Evolutionary conservation across 2,888 invertebrate species (phyloP).

Genomic region (Meteorus colon): DNA sequence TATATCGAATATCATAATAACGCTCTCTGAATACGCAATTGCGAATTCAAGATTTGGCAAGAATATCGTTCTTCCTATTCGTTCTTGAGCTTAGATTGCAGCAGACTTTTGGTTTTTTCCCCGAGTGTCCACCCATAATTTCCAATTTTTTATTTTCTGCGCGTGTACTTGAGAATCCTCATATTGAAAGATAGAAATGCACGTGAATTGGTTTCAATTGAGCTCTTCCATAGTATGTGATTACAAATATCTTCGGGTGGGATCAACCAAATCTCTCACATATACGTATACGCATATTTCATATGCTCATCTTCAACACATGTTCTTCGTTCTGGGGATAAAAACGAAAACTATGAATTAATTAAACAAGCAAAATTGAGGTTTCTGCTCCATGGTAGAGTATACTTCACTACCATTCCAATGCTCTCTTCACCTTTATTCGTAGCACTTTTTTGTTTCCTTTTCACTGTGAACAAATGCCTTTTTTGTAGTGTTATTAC

Average conservation of each 20-base stretch:
- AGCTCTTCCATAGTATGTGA: neutral
- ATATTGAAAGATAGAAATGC: neutral
- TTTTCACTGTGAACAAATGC: neutral
- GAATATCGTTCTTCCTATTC: neutral
- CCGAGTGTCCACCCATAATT: neutral
- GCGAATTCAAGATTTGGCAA: neutral
- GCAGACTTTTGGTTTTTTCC: neutral
- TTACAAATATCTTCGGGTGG: neutral
- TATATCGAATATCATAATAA: slow-evolving; percentile 32
- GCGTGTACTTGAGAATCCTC: neutral
- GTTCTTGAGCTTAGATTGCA: neutral
- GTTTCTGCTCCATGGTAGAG: neutral
- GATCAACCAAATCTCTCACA: neutral
- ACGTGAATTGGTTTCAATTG: neutral
- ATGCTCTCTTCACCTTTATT: neutral
- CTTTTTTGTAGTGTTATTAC: slow-evolving; percentile 17
- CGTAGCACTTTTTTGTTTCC: neutral
- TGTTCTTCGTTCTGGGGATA: too few species aligned
- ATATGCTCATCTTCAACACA: neutral
- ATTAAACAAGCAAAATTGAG: neutral
- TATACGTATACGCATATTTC: neutral
- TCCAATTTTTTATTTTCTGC: neutral
- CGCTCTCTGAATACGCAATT: slow-evolving; percentile 16
- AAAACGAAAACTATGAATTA: neutral
- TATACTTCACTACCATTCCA: neutral